Conservation (phyloP, 2,797 vertebrate species). For the Esox masquinongy region DNA sequence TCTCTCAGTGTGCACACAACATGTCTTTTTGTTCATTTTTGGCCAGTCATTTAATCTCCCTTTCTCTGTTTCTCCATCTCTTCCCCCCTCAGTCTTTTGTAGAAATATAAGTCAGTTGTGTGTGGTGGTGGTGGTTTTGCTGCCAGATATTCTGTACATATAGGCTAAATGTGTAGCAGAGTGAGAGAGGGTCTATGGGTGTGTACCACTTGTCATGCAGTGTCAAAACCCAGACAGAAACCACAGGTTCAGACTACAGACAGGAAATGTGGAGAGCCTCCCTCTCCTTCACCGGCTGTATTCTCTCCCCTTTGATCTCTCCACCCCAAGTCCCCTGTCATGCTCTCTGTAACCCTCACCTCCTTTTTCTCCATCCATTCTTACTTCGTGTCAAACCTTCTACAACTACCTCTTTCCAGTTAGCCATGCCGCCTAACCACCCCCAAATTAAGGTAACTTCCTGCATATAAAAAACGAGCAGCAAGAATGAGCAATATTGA, state of each 20-base stretch:
- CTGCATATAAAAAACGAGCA: too few relatives aligned
- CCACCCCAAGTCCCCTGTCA: background rate
- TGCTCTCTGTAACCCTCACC: background rate
- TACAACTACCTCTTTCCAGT: background rate
- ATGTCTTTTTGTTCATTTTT: too few relatives aligned
- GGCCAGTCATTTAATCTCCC: background rate
- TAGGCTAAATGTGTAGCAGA: background rate
- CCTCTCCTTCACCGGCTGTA: background rate
- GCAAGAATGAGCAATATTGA: too few relatives aligned
- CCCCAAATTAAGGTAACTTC: too few relatives aligned
- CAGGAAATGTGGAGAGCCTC: background rate
- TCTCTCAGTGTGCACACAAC: too few relatives aligned
- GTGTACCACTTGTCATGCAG: background rate
- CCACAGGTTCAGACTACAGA: background rate
- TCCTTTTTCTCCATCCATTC: background rate
- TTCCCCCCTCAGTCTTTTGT: background rate
- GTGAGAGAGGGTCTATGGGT: background rate
- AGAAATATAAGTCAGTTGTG: too few relatives aligned
- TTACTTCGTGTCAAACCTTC: background rate
- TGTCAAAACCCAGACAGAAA: conserved; percentile 1
- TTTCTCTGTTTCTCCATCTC: background rate
- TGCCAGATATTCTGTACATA: background rate
- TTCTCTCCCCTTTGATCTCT: background rate
- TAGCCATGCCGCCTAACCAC: too few relatives aligned
- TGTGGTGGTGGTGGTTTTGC: background rate